Base-by-base conservation (phyloP, 23 tunicate genomes). In the Styela clava region DNA sequence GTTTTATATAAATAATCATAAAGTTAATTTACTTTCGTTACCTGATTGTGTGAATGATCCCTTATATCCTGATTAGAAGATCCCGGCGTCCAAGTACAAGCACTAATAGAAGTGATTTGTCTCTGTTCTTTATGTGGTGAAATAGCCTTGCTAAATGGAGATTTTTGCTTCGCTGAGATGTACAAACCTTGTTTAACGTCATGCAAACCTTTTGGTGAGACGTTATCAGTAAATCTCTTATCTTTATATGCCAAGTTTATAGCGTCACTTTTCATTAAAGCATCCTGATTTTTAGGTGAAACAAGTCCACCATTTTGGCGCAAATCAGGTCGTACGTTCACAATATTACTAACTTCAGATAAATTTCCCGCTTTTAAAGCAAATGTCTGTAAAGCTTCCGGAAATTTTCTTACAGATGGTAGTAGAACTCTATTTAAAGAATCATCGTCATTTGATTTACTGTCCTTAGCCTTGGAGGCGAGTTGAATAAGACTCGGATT, bases 401-500 rank as follows among this genome's bases (percentile, higher is more conserved):
- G 7, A 5, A 12, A 44, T 12, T 44, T 44, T 44, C 56, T 44
- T 12, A 44, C 12, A 5, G 12, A 12, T 5, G 56, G 12, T 5
- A 12, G 12, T 12, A 44, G 12, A 44, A 7, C 56, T 44, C 12
- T 44, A 44, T 44, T 44, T 44, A 44, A 44, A 44, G 7, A 5
- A 12, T 44, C 56, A 44, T 44, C 56, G 12, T 44, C 56, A 44
- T 7, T 44, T 5, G 56, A 44, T 44, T 44, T 44, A 44, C 56
- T 44, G 65, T 76, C 81, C 37, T 52, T 76, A 1, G 81, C 81
- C 31, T 76, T 76, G 21, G 81, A 76, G 29, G 81, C 81, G 28
- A 76, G 81, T 29, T 76, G 81, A 20, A 76, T 76, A 22, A 52
- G 52, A 76, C 81, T 52, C 0, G 64, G 81, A 52, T 76, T 76